Evolutionary conservation across 1,140 invertebrate genomes (phyloP), one percentile per base, ranked within the genome.

Genomic region (Octopus bimaculoides): DNA sequence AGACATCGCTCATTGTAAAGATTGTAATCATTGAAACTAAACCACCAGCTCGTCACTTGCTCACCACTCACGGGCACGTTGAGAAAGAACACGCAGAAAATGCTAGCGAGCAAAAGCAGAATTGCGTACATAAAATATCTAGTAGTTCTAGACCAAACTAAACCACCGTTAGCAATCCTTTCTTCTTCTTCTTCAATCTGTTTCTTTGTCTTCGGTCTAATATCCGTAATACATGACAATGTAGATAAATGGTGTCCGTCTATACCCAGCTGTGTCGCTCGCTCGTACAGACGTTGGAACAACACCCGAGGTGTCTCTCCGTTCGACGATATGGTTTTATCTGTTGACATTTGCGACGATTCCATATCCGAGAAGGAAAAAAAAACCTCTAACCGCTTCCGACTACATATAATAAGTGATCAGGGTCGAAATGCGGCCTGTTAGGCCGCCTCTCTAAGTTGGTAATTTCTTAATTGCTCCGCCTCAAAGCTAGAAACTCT

Each of bases 1-100:
- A 87, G 54, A 81, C 89, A 90, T 69, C 66, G 80, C 75, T 89
- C 88, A 17, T 79, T 54, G 0, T 85, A 81, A 12, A 86, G 69
- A 54, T 87, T 83, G 17, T 78, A 61, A 17, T 79, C 75, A 77
- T 78, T 76, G 41, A 83, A 52, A 12, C 77, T 52, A 78, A 85
- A 85, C 82, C 83, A 85, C 5, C 79, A 54, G 77, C 52, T 54
- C 10, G 84, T 52, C 14, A 87, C 20, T 41, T 76, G 81, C 8
- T 83, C 77, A 54, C 80, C 84, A 12, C 54, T 80, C 12, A 89
- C 61, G 5, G 88, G 88, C 83, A 84, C 86, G 55, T 88, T 84
- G 9, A 84, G 41, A n/a, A 84, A 73, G 55, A 82, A 83, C n/a
- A 78, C 71, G 56, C 83, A 79, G 7, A 82, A 9, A n/a, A 84